A percentile compares a stretch with the other conserved stretches of the same genome.
Evolutionary conservation across 2,113 vertebrate species (phyloP).

Genomic region (Globicephala melas): DNA sequence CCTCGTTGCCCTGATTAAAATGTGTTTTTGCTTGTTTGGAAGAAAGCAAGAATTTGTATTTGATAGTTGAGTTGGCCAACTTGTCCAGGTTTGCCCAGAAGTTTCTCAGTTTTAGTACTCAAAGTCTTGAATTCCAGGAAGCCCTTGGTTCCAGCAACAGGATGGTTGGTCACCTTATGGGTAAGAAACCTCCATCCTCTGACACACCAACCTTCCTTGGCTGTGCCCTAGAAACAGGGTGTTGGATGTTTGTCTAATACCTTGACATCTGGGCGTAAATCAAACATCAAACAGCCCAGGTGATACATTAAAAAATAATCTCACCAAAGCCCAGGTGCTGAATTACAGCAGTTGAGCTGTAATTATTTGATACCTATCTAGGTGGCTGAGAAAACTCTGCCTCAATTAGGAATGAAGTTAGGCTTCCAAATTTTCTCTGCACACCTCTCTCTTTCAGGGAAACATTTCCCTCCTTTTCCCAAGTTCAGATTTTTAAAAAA

Average conservation of each 20-base stretch:
- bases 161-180: background rate
- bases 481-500: background rate
- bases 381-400: background rate
- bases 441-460: background rate
- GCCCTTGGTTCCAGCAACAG: background rate
- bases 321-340: constrained; percentile 32
- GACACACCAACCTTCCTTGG: fast-evolving
- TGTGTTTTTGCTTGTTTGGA: background rate
- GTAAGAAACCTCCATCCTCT: background rate
- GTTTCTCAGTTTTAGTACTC: background rate
- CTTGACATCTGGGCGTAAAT: background rate
- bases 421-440: background rate
- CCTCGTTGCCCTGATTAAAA: background rate
- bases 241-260: background rate
- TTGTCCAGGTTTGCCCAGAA: background rate
- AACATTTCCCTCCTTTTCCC: background rate
- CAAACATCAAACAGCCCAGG: background rate
- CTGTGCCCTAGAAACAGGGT: background rate
- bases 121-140: background rate
- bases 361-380: constrained; percentile 46
- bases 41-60: background rate
- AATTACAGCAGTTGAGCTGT: background rate
- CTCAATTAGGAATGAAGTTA: background rate
- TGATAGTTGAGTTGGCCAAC: background rate
- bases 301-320: background rate